phyloP scores from a whole-genome alignment of 2,797 vertebrate genomes.

The Anisognathus igniventris region DNA sequence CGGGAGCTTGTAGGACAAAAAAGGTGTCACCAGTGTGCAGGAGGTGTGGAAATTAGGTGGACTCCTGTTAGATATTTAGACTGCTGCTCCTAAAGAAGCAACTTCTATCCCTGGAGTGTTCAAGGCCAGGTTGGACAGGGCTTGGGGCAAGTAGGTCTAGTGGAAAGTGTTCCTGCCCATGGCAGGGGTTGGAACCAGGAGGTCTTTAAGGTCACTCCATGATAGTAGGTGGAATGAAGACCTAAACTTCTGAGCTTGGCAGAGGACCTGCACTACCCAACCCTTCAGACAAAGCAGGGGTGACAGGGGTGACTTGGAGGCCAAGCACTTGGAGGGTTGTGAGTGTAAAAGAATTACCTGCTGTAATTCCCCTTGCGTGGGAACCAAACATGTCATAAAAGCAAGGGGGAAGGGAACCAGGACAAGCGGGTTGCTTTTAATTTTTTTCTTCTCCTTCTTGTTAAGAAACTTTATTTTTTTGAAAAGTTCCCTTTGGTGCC shows the following conservation, averaged over 20 bases:
- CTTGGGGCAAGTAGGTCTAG: neutral
- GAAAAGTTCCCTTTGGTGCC: neutral
- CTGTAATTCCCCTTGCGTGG: neutral
- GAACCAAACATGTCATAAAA: neutral
- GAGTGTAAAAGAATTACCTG: neutral
- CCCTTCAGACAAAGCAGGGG: neutral
- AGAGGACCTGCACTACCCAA: neutral
- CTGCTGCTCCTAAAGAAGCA: neutral
- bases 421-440: neutral
- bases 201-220: neutral
- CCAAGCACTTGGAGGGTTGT: neutral
- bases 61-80: accelerated
- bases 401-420: neutral
- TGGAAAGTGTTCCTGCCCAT: neutral
- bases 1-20: neutral
- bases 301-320: neutral
- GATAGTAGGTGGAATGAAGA: neutral
- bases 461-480: neutral
- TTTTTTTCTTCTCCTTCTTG: neutral
- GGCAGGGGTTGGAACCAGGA: neutral
- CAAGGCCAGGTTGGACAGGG: neutral
- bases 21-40: neutral
- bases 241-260: neutral
- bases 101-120: neutral
- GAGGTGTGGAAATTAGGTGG: neutral